phyloP scores from a whole-genome alignment of 2,113 vertebrate species.

The Corythaixoides concolor region DNA sequence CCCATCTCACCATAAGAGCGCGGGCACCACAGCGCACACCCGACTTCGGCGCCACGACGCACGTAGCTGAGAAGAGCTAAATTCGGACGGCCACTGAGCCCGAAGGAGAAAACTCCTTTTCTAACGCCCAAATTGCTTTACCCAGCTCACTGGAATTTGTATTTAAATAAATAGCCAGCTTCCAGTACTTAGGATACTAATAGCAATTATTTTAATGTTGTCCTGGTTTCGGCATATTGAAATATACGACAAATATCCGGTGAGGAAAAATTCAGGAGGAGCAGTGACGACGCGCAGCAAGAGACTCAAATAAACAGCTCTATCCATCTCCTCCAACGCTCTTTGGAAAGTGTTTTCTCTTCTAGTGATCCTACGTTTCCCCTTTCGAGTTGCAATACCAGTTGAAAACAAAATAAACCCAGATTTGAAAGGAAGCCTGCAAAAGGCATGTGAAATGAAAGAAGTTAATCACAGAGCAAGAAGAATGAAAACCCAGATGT shows the following conservation, averaged over 20 bases:
- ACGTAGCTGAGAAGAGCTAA: not conserved
- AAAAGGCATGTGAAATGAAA: not conserved
- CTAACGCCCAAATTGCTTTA: not conserved
- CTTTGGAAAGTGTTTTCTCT: not conserved
- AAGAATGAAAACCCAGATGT: not conserved
- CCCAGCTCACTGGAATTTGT: not conserved
- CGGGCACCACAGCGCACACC: fast-evolving
- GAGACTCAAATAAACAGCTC: not conserved
- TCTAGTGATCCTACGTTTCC: not conserved
- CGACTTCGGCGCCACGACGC: not conserved
- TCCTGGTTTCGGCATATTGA: no score
- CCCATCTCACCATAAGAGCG: fast-evolving
- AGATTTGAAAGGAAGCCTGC: not conserved
- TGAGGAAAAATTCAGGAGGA: not conserved
- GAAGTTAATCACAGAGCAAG: not conserved
- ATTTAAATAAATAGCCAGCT: not conserved
- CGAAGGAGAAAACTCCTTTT: not conserved
- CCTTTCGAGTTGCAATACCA: not conserved
- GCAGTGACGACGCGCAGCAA: not conserved
- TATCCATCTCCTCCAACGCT: not conserved
- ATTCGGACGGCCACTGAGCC: fast-evolving
- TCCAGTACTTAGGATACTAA: fast-evolving
- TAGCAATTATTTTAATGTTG: not conserved
- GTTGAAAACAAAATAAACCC: not conserved
- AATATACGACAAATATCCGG: fast-evolving